phyloP scores from a whole-genome alignment of 2,888 invertebrate genomes.

The Patella depressa region DNA sequence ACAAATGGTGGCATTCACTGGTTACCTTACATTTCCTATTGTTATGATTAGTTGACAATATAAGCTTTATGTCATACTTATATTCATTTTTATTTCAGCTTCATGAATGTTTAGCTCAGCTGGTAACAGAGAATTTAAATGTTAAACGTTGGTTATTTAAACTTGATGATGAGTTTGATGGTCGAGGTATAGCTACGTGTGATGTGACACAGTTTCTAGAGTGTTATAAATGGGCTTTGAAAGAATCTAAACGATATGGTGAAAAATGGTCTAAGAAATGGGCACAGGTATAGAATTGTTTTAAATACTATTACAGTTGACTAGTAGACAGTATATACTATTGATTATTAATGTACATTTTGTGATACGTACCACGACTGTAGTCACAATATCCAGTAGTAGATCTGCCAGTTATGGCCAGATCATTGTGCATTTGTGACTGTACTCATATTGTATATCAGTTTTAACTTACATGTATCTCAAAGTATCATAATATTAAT shows the following conservation, averaged over 20 bases:
- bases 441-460: too few species aligned
- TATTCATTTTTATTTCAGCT: slow-evolving; percentile 53
- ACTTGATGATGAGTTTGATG: slow-evolving; percentile 69
- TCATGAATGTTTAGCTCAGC: slow-evolving; percentile 69
- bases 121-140: slow-evolving; percentile 69
- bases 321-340: too few species aligned
- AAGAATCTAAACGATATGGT: slow-evolving; percentile 68
- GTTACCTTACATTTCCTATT: neutral
- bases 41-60: slow-evolving; percentile 9
- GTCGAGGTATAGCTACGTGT: slow-evolving; percentile 69
- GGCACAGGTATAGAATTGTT: slow-evolving; percentile 64
- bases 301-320: neutral
- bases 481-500: too few species aligned
- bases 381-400: too few species aligned
- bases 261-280: slow-evolving; percentile 72
- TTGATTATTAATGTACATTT: too few species aligned
- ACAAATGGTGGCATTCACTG: neutral
- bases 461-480: too few species aligned
- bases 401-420: too few species aligned
- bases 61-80: too few species aligned
- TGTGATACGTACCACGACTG: too few species aligned
- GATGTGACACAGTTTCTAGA: slow-evolving; percentile 65
- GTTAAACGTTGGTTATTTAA: slow-evolving; percentile 71
- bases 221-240: slow-evolving; percentile 68
- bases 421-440: too few species aligned